A percentile compares a stretch with the other conserved stretches of the same genome.
Evolutionary conservation across 1,140 invertebrate species (phyloP).

Genomic region (Drosophila willistoni): DNA sequence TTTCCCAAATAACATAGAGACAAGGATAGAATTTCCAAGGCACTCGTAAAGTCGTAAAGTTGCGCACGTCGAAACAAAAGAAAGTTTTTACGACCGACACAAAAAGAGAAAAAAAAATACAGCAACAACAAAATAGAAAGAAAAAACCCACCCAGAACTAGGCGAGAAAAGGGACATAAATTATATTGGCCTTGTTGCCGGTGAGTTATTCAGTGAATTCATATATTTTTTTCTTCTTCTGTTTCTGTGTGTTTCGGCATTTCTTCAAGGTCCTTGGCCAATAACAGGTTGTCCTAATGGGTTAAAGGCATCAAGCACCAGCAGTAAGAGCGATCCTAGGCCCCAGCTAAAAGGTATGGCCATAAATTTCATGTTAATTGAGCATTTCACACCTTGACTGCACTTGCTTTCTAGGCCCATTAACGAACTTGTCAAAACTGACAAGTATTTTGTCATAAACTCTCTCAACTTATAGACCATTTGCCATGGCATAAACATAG

Average conservation of each 20-base stretch:
- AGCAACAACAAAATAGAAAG: too few species aligned
- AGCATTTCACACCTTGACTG: conserved; percentile 66
- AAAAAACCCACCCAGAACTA: conserved; percentile 17
- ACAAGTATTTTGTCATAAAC: conserved; percentile 75
- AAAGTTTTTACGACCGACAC: conserved; percentile 76
- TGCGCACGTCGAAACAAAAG: conserved; percentile 71
- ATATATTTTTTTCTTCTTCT: conserved; percentile 8
- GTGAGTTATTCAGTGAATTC: conserved; percentile 15
- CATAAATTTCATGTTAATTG: conserved; percentile 75
- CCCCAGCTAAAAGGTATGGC: conserved; percentile 17
- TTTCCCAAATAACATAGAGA: too few species aligned
- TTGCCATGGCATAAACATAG: conserved; percentile 42
- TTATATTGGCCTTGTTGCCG: conserved; percentile 58
- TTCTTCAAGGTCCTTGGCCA: conserved; percentile 68
- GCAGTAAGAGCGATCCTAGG: conserved; percentile 6
- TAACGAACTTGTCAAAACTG: conserved; percentile 76
- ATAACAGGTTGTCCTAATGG: conserved; percentile 66
- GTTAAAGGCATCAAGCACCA: conserved; percentile 31
- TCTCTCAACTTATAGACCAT: conserved; percentile 65
- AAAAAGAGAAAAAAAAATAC: background rate
- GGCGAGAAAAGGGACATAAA: conserved; percentile 56
- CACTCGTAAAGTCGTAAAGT: conserved; percentile 78
- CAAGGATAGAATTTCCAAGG: conserved; percentile 32
- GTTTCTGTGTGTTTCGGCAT: conserved; percentile 1
- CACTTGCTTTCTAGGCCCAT: conserved; percentile 39